Percentiles rank a stretch among this genome's conserved stretches.
Conservation (phyloP, 1,140 invertebrate genomes). For the Drepana arcuata region DNA sequence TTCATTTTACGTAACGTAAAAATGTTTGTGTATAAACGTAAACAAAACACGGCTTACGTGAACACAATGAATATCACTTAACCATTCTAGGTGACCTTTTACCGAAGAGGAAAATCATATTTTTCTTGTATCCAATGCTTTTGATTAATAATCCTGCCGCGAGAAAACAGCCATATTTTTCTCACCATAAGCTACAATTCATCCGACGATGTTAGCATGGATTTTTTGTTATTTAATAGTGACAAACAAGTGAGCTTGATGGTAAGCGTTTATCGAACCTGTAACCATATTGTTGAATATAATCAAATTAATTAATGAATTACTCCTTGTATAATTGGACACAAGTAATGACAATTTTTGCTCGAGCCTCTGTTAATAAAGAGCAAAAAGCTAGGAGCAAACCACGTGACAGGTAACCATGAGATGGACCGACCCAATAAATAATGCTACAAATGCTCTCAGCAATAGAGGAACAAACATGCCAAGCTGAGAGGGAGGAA, state of each 20-base stretch:
- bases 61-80: constrained; percentile 25
- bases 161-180: constrained; percentile 49
- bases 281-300: too few species aligned
- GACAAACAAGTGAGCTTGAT: not conserved
- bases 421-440: too few species aligned
- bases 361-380: too few species aligned
- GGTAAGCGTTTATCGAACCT: too few species aligned
- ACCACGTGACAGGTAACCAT: too few species aligned
- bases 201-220: constrained; percentile 39
- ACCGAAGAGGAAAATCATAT: constrained; percentile 38
- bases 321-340: too few species aligned
- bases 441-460: too few species aligned
- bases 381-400: too few species aligned
- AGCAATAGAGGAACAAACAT: too few species aligned
- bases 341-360: too few species aligned
- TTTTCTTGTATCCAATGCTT: constrained; percentile 47
- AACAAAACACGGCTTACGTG: constrained; percentile 3
- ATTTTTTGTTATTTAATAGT: constrained; percentile 10
- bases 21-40: constrained; percentile 5
- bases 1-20: constrained; percentile 4
- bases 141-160: constrained; percentile 52
- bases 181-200: constrained; percentile 54
- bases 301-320: too few species aligned
- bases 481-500: too few species aligned
- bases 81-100: constrained; percentile 22